These are phyloP conservation scores for Amphiduros pacificus DNA, from an alignment of 2,888 invertebrate species.

Conservation along the genomic window DNA sequence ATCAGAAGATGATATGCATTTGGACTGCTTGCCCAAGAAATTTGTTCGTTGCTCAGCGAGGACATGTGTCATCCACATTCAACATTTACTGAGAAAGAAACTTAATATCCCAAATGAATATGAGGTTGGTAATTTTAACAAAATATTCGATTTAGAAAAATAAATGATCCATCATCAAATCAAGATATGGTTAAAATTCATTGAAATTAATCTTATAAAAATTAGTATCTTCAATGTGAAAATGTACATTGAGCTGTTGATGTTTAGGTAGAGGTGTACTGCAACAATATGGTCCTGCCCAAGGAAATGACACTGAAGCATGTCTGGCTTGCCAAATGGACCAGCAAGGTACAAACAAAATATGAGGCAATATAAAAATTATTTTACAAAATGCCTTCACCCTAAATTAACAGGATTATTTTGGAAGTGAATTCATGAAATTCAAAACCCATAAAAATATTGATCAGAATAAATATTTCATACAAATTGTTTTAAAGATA, in stretches of 20 bases:
- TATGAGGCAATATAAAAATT: no score
- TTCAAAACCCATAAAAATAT: no score
- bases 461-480: no score
- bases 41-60: constrained; percentile 55
- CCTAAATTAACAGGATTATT: no score
- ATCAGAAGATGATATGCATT: constrained; percentile 26
- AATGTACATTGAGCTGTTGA: background rate
- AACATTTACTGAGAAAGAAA: constrained; percentile 43
- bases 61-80: constrained; percentile 48
- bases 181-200: background rate
- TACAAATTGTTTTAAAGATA: no score
- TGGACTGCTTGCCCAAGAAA: constrained; percentile 47
- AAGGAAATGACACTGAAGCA: constrained; percentile 54
- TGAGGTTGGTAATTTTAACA: constrained; percentile 33
- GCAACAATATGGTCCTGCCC: constrained; percentile 40
- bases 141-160: background rate
- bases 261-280: constrained; percentile 44
- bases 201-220: background rate
- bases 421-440: no score
- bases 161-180: background rate
- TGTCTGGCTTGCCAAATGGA: constrained; percentile 51
- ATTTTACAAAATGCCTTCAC: no score
- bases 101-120: constrained; percentile 40
- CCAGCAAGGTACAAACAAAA: constrained; percentile 30
- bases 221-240: background rate